Evolutionary conservation across 2,888 invertebrate species (phyloP), one percentile per base, ranked within the genome.

Genomic region (Caenorhabditis sp.): DNA sequence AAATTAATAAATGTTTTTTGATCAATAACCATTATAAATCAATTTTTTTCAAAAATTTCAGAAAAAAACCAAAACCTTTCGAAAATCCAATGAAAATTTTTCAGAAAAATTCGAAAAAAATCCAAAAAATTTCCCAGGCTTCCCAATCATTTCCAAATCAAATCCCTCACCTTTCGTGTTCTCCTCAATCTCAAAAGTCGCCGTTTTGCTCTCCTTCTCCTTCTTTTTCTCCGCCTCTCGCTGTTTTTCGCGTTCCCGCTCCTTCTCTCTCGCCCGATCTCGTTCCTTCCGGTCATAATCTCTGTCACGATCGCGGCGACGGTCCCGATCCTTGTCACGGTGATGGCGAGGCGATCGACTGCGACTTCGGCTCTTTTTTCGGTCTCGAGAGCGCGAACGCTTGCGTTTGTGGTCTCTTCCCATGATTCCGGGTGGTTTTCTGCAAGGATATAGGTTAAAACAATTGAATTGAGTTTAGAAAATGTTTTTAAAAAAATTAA

Each of bases 321-420:
- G 62, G 24, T 85, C 82, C 11, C 84, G 60, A 11, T 51, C 47
- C 2, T 65, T 61, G 13, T 65, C 56, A 15, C 56, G 56, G 4
- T 28, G 56, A 35, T 56, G 32, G 1, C 56, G 32, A 18, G 79
- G 76, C 20, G 76, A 76, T n/a, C 76, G 37, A 24, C 67, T 67
- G 0, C 68, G 62, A 24, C 82, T 81, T 22, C 72, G 58, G 8
- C 69, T 69, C 4, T 79, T 60, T 28, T 85, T 77, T 5, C 83
- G 58, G 3, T 83, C 83, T 32, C 58, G 67, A 26, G 71, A 71
- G 5, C 81, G 68, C 0, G 80, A 78, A 15, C 83, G 68, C 24
- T 72, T 71, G 18, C 77, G 44, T 56, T 77, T 64, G 68, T 78
- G 64, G 20, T 65, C 61, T 40, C 50, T 65, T 40, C 68, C 80